Evolutionary conservation across 1,140 invertebrate species (phyloP).

Genomic region (Drosophila kohkoa): DNA sequence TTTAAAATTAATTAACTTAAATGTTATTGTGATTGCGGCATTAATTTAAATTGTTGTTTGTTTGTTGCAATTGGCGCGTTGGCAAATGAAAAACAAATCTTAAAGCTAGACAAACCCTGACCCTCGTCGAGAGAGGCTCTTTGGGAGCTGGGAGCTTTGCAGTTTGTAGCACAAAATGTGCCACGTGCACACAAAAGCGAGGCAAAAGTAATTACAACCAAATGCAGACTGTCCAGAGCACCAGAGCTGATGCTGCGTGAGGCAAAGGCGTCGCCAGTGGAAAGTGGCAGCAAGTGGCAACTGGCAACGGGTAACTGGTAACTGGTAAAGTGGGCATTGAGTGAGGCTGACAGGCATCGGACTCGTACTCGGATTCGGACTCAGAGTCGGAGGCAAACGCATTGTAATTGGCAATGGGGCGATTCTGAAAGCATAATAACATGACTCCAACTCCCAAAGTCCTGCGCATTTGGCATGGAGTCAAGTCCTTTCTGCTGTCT

Average conservation of each 20-base stretch:
- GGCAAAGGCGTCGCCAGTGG: constrained; percentile 38
- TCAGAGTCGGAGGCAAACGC: constrained; percentile 30
- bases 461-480: constrained; percentile 42
- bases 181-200: constrained; percentile 60
- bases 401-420: constrained; percentile 70
- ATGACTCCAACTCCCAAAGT: constrained; percentile 32
- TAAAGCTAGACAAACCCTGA: constrained; percentile 46
- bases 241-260: constrained; percentile 2
- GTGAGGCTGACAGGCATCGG: constrained; percentile 52
- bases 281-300: constrained; percentile 35
- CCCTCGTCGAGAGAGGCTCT: constrained; percentile 47
- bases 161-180: constrained; percentile 30
- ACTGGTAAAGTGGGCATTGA: constrained; percentile 37
- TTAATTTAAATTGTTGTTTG: constrained; percentile 30
- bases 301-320: constrained; percentile 17
- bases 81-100: constrained; percentile 37
- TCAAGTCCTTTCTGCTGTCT: constrained; percentile 48
- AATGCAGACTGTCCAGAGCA: constrained; percentile 53
- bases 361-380: too few relatives aligned
- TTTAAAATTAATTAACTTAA: constrained; percentile 64
- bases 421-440: constrained; percentile 49
- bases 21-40: constrained; percentile 40
- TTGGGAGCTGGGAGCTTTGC: constrained; percentile 43
- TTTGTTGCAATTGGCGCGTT: constrained; percentile 22
- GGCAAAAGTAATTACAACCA: constrained; percentile 69